Base-by-base conservation (phyloP, 2,797 vertebrate species). In the Petrocephalus schoutedeni region DNA sequence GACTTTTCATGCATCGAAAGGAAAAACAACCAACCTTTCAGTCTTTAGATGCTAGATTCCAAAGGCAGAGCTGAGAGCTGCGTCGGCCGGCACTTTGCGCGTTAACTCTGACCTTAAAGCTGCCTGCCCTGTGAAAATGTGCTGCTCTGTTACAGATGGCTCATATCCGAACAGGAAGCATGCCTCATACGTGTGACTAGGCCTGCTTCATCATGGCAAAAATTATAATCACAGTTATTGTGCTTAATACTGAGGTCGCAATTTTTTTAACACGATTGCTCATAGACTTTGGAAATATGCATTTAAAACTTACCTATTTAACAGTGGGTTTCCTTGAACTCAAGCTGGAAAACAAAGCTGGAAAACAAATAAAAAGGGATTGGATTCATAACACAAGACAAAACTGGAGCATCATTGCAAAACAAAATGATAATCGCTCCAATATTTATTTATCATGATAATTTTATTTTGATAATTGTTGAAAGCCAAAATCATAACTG, bases 1-100 rank as follows among this genome's bases (percentile, higher is more conserved):
- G 28, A 61, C 61, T 58, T 83, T 28, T 88, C 71, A 56, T 14
- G 87, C 7, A 14, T 19, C 5, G 86, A 32, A 86, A 87, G 89
- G 91, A 89, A 84, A 86, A 89, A 59, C 61, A 53, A 84, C 32
- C 80, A 77, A 54, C 56, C 80, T 82, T 87, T 36, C 51, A 85
- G 16, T 53, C 23, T 9, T 21, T 9, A 4, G 6, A 12, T 36
- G 8, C 12, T 12, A 23, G 23, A 56, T 28, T 21, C 83, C 23
- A 23, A 85, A 57, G 23, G 83, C 53, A 57, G 28, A 83, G 21
- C n/a, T 3, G 80, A 53, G 45, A 53, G 10, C 49, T 83, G 41
- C 51, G 80, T 83, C n/a, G 10, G 80, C 77, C 45, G 9, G 14
- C 2, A 82, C 41, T 49, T 51, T 82, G 41, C 19, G 53, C 1